phyloP scores from a whole-genome alignment of 2,888 invertebrate species.

The Venustoraphidia nigricollis region DNA sequence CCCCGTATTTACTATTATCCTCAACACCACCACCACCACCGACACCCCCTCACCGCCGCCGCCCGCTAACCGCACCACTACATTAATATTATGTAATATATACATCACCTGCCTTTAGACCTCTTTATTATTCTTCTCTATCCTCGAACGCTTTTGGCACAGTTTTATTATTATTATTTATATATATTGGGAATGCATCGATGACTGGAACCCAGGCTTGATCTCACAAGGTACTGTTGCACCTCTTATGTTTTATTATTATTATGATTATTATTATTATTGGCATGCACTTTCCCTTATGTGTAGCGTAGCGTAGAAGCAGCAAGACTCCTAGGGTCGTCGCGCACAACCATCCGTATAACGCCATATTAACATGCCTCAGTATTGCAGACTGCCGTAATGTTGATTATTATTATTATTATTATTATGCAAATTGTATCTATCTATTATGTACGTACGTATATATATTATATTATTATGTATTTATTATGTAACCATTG shows the following conservation, averaged over 20 bases:
- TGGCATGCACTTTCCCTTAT: conserved; percentile 18
- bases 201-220: conserved; percentile 27
- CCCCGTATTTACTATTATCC: conserved; percentile 14
- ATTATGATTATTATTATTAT: conserved; percentile 14
- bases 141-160: conserved; percentile 41
- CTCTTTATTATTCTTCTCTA: conserved; percentile 5
- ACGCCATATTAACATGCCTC: background rate
- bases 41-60: conserved; percentile 9
- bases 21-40: conserved; percentile 8
- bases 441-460: no score
- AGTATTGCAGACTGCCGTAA: conserved; percentile 14
- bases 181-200: conserved; percentile 42
- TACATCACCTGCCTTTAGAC: background rate
- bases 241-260: conserved; percentile 35
- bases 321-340: conserved; percentile 8
- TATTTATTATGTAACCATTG: no score
- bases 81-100: conserved; percentile 8
- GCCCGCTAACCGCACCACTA: conserved; percentile 6
- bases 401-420: conserved; percentile 13
- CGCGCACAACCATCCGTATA: conserved; percentile 1
- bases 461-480: no score
- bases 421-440: conserved; percentile 10
- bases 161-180: conserved; percentile 8
- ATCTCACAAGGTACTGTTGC: conserved; percentile 49
- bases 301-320: conserved; percentile 10